These are phyloP conservation scores for Andrena dorsata DNA, from an alignment of 2,888 invertebrate species.

Conservation along the genomic window DNA sequence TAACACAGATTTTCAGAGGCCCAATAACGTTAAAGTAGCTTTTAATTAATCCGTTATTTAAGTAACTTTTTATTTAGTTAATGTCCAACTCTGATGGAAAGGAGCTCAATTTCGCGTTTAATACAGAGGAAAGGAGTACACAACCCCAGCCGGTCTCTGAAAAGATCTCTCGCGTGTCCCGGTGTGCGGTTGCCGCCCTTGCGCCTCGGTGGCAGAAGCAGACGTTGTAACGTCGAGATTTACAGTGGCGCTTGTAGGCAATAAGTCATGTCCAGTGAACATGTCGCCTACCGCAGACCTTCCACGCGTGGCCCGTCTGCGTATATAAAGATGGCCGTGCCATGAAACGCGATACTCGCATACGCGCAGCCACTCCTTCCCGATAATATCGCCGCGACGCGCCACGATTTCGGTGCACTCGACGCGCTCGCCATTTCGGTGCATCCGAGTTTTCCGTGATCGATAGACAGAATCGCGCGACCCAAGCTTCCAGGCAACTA, in stretches of 20 bases:
- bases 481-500: no score
- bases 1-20: no score
- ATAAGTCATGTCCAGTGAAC: constrained; percentile 81
- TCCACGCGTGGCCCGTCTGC: constrained; percentile 76
- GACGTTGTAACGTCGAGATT: constrained; percentile 74
- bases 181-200: constrained; percentile 64
- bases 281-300: constrained; percentile 79
- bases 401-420: constrained; percentile 62
- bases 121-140: neutral
- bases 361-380: constrained; percentile 76
- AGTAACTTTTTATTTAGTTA: no score
- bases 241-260: constrained; percentile 81
- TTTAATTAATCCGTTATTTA: no score
- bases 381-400: constrained; percentile 78
- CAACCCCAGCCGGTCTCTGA: constrained; percentile 21
- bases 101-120: constrained; percentile 38
- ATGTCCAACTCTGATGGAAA: neutral
- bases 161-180: constrained; percentile 49
- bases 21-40: no score
- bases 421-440: neutral
- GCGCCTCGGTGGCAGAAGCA: constrained; percentile 64
- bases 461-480: no score
- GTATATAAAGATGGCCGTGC: constrained; percentile 71
- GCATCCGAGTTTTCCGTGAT: neutral
- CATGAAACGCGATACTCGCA: constrained; percentile 76